These are phyloP conservation scores for Mormyrus iriodes DNA, from an alignment of 2,113 vertebrate species.

Conservation along the genomic window DNA sequence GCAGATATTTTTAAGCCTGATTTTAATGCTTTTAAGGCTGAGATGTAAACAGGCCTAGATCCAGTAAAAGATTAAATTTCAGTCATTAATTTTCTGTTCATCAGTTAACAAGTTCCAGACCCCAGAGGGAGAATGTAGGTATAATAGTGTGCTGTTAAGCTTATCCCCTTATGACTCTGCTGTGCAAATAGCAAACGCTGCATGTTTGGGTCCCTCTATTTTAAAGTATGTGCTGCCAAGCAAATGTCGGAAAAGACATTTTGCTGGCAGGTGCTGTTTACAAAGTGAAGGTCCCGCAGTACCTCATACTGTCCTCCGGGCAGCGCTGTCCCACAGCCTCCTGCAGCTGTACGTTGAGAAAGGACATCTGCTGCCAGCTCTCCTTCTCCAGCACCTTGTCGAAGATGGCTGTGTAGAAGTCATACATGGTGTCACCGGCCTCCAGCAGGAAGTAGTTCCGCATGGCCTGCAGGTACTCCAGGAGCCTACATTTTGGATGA, in stretches of 20 bases:
- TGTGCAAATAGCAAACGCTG: neutral
- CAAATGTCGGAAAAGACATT: neutral
- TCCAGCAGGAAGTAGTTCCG: conserved; percentile 96
- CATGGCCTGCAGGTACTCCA: conserved; percentile 95
- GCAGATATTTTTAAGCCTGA: neutral
- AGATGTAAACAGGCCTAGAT: neutral
- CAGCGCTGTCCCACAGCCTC: conserved; percentile 90
- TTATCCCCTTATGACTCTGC: neutral
- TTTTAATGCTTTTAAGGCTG: neutral
- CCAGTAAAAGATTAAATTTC: neutral
- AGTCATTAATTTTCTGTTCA: neutral
- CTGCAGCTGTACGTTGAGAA: conserved; percentile 87
- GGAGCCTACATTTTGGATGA: conserved; percentile 60
- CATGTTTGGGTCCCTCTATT: neutral
- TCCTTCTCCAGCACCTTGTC: conserved; percentile 94
- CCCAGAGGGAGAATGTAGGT: neutral
- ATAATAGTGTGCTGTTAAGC: neutral
- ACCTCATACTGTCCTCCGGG: conserved; percentile 87
- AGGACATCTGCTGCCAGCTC: conserved; percentile 88
- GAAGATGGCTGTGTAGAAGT: conserved; percentile 97
- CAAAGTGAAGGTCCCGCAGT: conserved; percentile 32
- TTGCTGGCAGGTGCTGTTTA: neutral
- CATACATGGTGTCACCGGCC: conserved; percentile 98
- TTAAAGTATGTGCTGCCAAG: neutral
- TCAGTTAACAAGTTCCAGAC: neutral